Evolutionary conservation across 1,140 invertebrate genomes (phyloP).

Genomic region (Ceratosolen solmsi): DNA sequence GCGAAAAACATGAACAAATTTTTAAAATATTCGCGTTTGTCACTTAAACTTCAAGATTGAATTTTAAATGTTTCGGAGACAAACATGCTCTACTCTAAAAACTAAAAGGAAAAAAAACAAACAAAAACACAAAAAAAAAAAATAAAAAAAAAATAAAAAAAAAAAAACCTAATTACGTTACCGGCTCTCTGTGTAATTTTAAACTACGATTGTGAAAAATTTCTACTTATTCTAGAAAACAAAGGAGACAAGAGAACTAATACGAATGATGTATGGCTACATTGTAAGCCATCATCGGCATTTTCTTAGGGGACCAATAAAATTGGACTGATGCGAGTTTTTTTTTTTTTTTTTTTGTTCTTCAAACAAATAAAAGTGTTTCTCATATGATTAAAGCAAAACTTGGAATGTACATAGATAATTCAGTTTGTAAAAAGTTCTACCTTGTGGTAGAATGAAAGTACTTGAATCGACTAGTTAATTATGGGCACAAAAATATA

Average conservation of each 20-base stretch:
- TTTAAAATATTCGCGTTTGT: background rate
- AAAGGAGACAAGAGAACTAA: conserved; percentile 23
- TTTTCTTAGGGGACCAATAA: conserved; percentile 59
- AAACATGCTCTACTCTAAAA: conserved; percentile 25
- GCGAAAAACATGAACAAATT: conserved; percentile 27
- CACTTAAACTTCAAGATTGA: background rate
- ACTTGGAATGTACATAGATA: conserved; percentile 65
- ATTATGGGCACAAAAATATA: conserved; percentile 35
- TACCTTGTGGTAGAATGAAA: conserved; percentile 59
- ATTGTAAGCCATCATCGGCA: conserved; percentile 57
- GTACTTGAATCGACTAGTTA: conserved; percentile 64
- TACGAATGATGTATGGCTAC: conserved; percentile 32
- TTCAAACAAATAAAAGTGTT: conserved; percentile 54
- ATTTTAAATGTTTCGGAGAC: conserved; percentile 22
- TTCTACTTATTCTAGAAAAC: conserved; percentile 32
- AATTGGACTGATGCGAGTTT: conserved; percentile 59
- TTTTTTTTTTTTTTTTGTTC: too few species aligned
- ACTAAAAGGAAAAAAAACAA: background rate
- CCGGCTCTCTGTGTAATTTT: conserved; percentile 41
- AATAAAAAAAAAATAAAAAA: too few species aligned
- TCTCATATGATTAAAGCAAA: conserved; percentile 52
- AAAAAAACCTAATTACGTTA: conserved; percentile 18
- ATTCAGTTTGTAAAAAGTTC: conserved; percentile 52
- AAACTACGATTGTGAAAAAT: conserved; percentile 37
- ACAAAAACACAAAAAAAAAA: too few species aligned